Evolutionary conservation across 2,888 invertebrate genomes (phyloP).

Genomic region (Lasioglossum marginatum): DNA sequence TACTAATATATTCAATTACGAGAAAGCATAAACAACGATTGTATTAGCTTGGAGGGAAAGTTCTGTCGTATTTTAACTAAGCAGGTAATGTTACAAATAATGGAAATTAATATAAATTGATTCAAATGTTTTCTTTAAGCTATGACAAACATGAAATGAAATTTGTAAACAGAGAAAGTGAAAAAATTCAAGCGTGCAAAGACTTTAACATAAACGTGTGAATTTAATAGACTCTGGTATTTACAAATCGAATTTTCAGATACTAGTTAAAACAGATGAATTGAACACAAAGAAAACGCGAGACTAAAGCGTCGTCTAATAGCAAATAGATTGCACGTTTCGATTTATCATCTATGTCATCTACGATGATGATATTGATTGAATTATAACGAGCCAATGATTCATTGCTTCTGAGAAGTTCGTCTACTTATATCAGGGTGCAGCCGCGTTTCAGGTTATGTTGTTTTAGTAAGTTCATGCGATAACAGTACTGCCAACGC

Average conservation of each 20-base stretch:
- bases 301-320: not conserved
- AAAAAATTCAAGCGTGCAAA: not conserved
- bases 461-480: slow-evolving; percentile 15
- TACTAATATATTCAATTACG: too few species aligned
- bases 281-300: not conserved
- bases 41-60: too few species aligned
- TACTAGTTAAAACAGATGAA: not conserved
- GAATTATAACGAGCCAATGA: not conserved
- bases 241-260: not conserved
- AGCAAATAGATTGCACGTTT: not conserved
- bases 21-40: too few species aligned
- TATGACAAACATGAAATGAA: too few species aligned
- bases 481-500: slow-evolving; percentile 57
- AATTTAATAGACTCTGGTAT: not conserved
- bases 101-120: too few species aligned
- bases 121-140: too few species aligned
- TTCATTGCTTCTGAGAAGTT: not conserved
- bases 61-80: too few species aligned
- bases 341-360: not conserved
- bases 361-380: not conserved
- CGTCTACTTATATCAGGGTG: not conserved
- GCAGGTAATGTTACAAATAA: too few species aligned
- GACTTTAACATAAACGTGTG: not conserved
- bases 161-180: not conserved
- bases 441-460: slow-evolving; percentile 40